Base-by-base conservation (phyloP, 2,888 invertebrate species). In the Eumacrocentrus americanus region DNA sequence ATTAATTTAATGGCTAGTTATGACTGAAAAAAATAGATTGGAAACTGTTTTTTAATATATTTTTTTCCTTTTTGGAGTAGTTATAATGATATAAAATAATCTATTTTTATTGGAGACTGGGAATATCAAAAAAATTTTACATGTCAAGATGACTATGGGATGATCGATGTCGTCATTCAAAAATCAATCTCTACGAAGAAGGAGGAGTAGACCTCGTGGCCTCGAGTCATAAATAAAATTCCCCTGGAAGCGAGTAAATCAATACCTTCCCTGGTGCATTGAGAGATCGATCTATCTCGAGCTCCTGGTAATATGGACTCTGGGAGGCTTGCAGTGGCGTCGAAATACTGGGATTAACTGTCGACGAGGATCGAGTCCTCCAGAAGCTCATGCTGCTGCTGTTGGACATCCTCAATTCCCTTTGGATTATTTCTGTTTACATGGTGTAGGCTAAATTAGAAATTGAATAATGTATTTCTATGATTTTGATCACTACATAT, bases 211-310 rank as follows among this genome's bases (percentile, higher is more conserved):
- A 22, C 23, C 25, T 23, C 34, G 14, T 18, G 29, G 44, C 25
- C 42, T 34, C n/a, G 16, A 44, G n/a, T 44, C 22, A 18, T 54
- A 44, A 54, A 44, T 53, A 42, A 42, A 53, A n/a, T 42, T 53
- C 25, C 4, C n/a, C 23, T n/a, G 40, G 18, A 14, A 42, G 40
- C 42, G 29, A 42, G 29, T 40, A 29, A 53, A 53, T 42, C 29
- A 53, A 18, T 42, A 53, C 25, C 18, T 53, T 14, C 16, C 5
- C 0, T 18, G 29, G 6, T 40, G 40, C 25, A 40, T 40, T 53
- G 42, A 29, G 42, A 38, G n/a, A n/a, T n/a, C 35, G 34, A 53
- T 53, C 22, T 29, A 54, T 54, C 44, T 44, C 34, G 34, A 29
- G 35, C 34, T 54, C 22, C 34, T 9, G 20, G 42, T 53, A 53